These are phyloP conservation scores for Epirrhoe alternata DNA, from an alignment of 2,888 invertebrate genomes.

Conservation along the genomic window DNA sequence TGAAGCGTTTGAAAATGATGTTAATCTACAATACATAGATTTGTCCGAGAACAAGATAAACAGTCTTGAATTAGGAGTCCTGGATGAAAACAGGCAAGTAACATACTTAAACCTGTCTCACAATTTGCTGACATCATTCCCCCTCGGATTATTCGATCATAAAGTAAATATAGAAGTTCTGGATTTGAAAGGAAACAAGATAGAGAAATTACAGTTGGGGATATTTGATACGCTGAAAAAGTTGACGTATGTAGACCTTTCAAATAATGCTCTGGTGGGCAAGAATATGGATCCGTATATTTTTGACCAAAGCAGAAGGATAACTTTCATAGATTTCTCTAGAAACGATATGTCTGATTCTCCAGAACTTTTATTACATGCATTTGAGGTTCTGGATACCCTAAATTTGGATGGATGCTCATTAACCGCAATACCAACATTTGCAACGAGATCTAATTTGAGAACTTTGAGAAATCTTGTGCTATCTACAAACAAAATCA, in stretches of 20 bases:
- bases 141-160: constrained; percentile 62
- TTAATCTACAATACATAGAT: constrained; percentile 57
- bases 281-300: constrained; percentile 52
- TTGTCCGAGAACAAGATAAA: constrained; percentile 61
- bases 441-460: constrained; percentile 58
- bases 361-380: constrained; percentile 52
- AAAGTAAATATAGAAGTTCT: constrained; percentile 56
- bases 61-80: constrained; percentile 56
- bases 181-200: constrained; percentile 60
- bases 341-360: constrained; percentile 62
- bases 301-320: constrained; percentile 53
- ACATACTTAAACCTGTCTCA: constrained; percentile 61
- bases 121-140: constrained; percentile 57
- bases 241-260: constrained; percentile 58
- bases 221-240: constrained; percentile 58
- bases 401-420: constrained; percentile 60
- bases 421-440: constrained; percentile 62
- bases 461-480: constrained; percentile 62
- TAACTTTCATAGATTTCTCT: constrained; percentile 61
- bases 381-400: constrained; percentile 52
- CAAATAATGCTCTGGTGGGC: constrained; percentile 58
- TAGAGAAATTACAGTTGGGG: constrained; percentile 54
- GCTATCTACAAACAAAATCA: constrained; percentile 65
- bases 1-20: constrained; percentile 57
- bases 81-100: constrained; percentile 55